Conservation (phyloP, 2,797 vertebrate genomes). For the Arnoldichthys spilopterus region DNA sequence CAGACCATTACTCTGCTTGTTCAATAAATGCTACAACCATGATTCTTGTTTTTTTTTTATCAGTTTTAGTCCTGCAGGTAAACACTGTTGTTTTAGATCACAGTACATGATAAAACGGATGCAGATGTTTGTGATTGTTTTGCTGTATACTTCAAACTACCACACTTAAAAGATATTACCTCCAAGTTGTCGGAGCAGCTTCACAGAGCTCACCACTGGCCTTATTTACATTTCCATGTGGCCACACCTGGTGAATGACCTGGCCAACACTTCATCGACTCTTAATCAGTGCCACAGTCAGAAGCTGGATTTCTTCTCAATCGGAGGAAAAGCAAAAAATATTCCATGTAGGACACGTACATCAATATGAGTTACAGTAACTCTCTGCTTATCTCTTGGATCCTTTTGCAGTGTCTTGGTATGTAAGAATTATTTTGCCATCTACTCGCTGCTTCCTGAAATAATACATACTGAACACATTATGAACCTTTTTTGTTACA, state of each 20-base stretch:
- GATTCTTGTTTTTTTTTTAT: neutral
- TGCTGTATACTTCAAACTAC: neutral
- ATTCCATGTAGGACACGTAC: slow-evolving; percentile 16
- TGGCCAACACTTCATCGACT: neutral
- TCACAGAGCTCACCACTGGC: neutral
- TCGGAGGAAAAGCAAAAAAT: slow-evolving; percentile 10
- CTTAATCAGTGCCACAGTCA: slow-evolving; percentile 22
- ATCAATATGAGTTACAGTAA: slow-evolving; percentile 34
- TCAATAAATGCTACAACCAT: slow-evolving; percentile 23
- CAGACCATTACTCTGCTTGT: neutral
- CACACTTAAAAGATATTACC: neutral
- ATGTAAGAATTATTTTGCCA: slow-evolving; percentile 24
- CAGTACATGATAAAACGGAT: neutral
- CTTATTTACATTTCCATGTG: slow-evolving; percentile 1
- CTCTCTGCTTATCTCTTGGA: slow-evolving; percentile 20
- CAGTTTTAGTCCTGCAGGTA: neutral
- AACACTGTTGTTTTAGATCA: neutral
- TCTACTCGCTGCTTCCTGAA: neutral
- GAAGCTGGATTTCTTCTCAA: slow-evolving; percentile 36
- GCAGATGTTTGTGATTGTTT: neutral
- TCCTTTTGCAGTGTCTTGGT: slow-evolving; percentile 51
- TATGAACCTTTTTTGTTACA: neutral
- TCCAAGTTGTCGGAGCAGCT: neutral
- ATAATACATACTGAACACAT: no score
- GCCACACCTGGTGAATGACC: slow-evolving; percentile 20